Conservation (phyloP, 2,888 invertebrate species). For the Creontiades dilutus region DNA sequence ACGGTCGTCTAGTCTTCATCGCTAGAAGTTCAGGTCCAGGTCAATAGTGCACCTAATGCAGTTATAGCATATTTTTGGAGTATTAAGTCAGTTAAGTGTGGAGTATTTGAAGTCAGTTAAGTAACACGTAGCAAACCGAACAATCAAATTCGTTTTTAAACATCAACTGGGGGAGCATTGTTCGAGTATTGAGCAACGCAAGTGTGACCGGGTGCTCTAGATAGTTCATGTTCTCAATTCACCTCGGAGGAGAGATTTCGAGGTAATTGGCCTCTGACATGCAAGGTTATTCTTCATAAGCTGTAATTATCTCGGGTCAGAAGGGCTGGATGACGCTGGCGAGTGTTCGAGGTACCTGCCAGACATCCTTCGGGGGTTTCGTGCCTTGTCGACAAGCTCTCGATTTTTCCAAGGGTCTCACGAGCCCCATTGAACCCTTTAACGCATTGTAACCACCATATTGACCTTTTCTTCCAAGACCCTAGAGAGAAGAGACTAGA, state of each 20-base stretch:
- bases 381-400: not conserved
- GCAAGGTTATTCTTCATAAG: conserved; percentile 44
- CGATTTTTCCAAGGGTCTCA: not conserved
- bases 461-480: too few species aligned
- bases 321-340: conserved; percentile 23
- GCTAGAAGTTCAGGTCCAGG: too few species aligned
- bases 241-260: conserved; percentile 34
- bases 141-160: too few species aligned
- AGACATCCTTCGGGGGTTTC: conserved; percentile 41
- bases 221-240: not conserved
- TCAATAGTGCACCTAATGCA: too few species aligned
- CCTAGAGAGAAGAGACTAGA: too few species aligned
- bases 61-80: too few species aligned
- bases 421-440: not conserved
- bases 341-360: not conserved
- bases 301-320: conserved; percentile 33
- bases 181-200: not conserved
- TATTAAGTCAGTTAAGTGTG: too few species aligned
- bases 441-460: too few species aligned
- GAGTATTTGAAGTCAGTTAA: too few species aligned
- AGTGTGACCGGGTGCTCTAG: not conserved
- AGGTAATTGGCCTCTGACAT: conserved; percentile 49
- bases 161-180: too few species aligned
- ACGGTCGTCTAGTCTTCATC: too few species aligned
- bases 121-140: too few species aligned